phyloP scores from a whole-genome alignment of 2,797 vertebrate genomes.

The Acanthiza pusilla region DNA sequence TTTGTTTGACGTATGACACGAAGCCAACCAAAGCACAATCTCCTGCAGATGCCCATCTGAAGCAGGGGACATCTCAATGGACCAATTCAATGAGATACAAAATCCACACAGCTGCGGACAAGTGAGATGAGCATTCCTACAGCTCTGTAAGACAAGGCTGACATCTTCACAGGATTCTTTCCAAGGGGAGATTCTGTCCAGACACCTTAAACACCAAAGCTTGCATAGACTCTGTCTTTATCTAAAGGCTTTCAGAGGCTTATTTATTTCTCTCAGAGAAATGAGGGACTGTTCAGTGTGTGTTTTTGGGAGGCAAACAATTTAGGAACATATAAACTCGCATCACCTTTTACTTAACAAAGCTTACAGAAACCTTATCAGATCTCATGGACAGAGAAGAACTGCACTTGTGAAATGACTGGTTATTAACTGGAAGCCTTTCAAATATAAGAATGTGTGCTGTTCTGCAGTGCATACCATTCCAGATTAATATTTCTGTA shows the following conservation, averaged over 20 bases:
- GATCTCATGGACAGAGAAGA: background rate
- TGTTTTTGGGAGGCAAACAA: background rate
- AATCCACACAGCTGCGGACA: background rate
- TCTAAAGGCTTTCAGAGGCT: background rate
- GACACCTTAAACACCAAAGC: background rate
- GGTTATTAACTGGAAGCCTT: background rate
- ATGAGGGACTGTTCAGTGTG: background rate
- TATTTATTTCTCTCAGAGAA: background rate
- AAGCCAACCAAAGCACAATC: background rate
- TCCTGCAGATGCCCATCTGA: background rate
- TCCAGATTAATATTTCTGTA: background rate
- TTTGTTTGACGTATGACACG: background rate
- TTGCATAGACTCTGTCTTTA: background rate
- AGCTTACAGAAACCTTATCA: background rate
- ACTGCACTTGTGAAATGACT: background rate
- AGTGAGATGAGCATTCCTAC: background rate
- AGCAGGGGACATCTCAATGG: background rate
- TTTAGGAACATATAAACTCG: background rate
- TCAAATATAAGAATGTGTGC: rapidly evolving
- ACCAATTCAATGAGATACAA: background rate
- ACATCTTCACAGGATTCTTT: background rate
- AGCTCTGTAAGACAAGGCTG: background rate
- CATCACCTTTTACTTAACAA: background rate
- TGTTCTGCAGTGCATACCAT: background rate
- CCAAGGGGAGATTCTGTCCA: background rate